phyloP scores from a whole-genome alignment of 2,113 vertebrate species.

The Balaenoptera acutorostrata region DNA sequence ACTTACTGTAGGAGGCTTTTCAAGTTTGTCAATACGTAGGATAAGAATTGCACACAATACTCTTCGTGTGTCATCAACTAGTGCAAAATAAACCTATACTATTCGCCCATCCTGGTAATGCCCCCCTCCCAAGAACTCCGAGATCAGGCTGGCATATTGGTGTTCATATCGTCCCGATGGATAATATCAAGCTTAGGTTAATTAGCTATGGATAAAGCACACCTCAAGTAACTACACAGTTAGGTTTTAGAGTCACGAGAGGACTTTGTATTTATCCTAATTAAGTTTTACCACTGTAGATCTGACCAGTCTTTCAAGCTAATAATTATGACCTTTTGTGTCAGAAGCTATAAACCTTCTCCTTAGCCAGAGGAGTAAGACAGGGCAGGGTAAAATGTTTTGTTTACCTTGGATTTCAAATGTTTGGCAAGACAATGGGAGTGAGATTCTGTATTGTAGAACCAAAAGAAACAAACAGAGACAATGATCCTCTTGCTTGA shows the following conservation, averaged over 20 bases:
- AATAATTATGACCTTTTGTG: background rate
- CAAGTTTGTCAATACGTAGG: background rate
- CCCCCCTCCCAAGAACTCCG: background rate
- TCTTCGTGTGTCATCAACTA: background rate
- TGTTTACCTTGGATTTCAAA: background rate
- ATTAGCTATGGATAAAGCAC: background rate
- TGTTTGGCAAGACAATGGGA: background rate
- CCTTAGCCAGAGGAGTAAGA: background rate
- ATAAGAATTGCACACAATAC: background rate
- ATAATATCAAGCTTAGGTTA: background rate
- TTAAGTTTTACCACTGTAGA: background rate
- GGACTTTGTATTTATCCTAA: background rate
- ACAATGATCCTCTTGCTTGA: background rate
- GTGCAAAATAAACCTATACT: background rate
- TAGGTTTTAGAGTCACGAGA: background rate
- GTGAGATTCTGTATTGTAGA: background rate
- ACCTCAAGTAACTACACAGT: background rate
- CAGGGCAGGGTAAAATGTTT: background rate
- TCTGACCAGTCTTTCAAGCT: background rate
- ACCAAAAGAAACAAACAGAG: background rate
- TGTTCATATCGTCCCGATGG: rapidly evolving
- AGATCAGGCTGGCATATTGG: rapidly evolving
- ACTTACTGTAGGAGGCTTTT: background rate
- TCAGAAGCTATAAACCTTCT: background rate
- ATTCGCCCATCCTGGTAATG: rapidly evolving